These are phyloP conservation scores for Hippoglossus stenolepis DNA, from an alignment of 2,113 vertebrate genomes.

Conservation along the genomic window DNA sequence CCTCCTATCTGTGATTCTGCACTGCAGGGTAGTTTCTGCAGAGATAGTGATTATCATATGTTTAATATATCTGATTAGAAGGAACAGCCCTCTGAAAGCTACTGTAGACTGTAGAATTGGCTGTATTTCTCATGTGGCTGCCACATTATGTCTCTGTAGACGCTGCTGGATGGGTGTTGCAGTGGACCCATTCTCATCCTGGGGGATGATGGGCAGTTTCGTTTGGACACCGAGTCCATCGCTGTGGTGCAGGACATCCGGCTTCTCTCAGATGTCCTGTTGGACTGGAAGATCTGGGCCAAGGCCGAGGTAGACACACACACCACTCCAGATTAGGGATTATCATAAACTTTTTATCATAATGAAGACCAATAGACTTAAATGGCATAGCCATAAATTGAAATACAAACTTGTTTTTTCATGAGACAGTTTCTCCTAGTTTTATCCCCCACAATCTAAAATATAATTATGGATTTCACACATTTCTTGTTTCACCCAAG, in stretches of 20 bases:
- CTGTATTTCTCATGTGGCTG: constrained; percentile 20
- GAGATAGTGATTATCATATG: constrained; percentile 22
- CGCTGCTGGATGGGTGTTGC: constrained; percentile 92
- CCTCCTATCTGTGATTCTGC: no score
- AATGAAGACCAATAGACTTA: no score
- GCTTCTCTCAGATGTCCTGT: constrained; percentile 90
- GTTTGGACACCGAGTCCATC: constrained; percentile 85
- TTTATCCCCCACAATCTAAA: not conserved
- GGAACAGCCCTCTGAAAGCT: not conserved
- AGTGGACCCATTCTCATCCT: constrained; percentile 86
- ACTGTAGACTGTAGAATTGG: not conserved
- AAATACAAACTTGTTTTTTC: not conserved
- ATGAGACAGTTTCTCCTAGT: not conserved
- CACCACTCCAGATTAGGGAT: not conserved
- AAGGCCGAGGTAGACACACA: constrained; percentile 79
- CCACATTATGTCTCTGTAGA: constrained; percentile 76
- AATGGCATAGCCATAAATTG: not conserved
- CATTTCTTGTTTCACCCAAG: not conserved
- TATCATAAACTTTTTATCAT: not conserved
- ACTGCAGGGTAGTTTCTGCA: constrained; percentile 1
- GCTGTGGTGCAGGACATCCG: constrained; percentile 92
- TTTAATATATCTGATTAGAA: constrained; percentile 19
- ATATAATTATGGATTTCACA: not conserved
- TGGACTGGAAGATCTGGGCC: constrained; percentile 99
- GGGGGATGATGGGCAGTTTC: constrained; percentile 87